Evolutionary conservation across 2,888 invertebrate genomes (phyloP).

Genomic region (Seira ritae): DNA sequence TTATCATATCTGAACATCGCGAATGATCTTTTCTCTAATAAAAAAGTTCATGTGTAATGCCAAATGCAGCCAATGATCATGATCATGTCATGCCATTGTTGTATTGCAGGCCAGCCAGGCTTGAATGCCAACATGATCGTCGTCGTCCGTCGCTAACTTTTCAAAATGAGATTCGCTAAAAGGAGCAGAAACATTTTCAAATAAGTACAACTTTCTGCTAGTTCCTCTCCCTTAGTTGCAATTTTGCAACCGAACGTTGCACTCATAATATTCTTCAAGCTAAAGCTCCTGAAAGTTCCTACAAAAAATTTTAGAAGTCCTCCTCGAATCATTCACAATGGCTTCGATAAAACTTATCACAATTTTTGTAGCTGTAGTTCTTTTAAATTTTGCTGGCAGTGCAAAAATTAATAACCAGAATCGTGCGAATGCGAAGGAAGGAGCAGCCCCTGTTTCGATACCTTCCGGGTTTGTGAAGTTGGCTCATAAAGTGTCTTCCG

Average conservation of each 20-base stretch:
- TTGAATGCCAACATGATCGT: slow-evolving; percentile 11
- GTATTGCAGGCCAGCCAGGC: background rate
- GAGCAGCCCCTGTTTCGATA: slow-evolving; percentile 49
- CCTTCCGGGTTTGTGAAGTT: slow-evolving; percentile 57
- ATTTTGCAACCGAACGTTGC: slow-evolving; percentile 55
- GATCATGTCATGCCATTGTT: slow-evolving; percentile 5
- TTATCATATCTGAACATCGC: background rate
- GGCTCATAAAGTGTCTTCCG: slow-evolving; percentile 67
- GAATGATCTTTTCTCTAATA: background rate
- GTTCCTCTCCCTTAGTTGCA: slow-evolving; percentile 55
- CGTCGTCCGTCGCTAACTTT: background rate
- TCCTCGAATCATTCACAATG: slow-evolving; percentile 35
- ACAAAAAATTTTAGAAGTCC: too few species aligned
- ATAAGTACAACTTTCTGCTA: slow-evolving; percentile 61
- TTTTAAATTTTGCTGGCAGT: slow-evolving; percentile 36
- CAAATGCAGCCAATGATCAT: slow-evolving; percentile 15
- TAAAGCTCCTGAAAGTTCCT: slow-evolving; percentile 7
- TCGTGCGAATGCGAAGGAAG: slow-evolving; percentile 16
- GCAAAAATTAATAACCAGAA: slow-evolving; percentile 49
- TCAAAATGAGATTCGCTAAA: background rate
- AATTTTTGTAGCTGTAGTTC: slow-evolving; percentile 23
- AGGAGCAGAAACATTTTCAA: slow-evolving; percentile 17
- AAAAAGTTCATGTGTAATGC: background rate
- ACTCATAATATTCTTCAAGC: slow-evolving; percentile 51
- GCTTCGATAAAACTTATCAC: slow-evolving; percentile 17